A percentile compares a stretch with the other conserved stretches of the same genome.
These are phyloP conservation scores for Dreissena polymorpha DNA, from an alignment of 1,140 invertebrate genomes.

Conservation along the genomic window DNA sequence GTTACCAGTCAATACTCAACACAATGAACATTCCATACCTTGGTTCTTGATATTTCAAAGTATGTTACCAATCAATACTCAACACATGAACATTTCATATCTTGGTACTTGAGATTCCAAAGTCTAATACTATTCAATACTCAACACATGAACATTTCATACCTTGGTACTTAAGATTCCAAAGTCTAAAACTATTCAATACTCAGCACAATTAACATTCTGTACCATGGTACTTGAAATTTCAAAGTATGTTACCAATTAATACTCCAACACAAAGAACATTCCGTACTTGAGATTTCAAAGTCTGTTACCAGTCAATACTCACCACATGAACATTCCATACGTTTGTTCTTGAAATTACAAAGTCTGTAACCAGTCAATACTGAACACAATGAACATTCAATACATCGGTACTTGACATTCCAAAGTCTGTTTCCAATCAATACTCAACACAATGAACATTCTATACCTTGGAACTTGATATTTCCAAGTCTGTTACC, in stretches of 20 bases:
- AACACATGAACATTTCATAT: too few relatives aligned
- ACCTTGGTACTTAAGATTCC: slow-evolving; percentile 59
- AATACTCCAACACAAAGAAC: too few relatives aligned
- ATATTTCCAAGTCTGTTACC: slow-evolving; percentile 60
- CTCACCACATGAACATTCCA: not conserved
- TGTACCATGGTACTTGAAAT: slow-evolving; percentile 54
- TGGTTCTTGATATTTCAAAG: slow-evolving; percentile 60
- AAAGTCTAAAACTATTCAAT: slow-evolving; percentile 39
- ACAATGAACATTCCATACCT: slow-evolving; percentile 43
- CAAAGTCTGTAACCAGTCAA: slow-evolving; percentile 46
- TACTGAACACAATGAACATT: not conserved
- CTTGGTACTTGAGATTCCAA: too few relatives aligned
- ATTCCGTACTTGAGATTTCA: too few relatives aligned
- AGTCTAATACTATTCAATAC: too few relatives aligned
- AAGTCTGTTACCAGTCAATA: too few relatives aligned
- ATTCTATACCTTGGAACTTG: slow-evolving; percentile 54
- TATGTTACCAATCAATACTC: slow-evolving; percentile 18
- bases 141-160: not conserved
- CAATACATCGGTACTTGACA: slow-evolving; percentile 55
- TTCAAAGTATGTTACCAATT: slow-evolving; percentile 59
- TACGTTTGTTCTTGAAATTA: slow-evolving; percentile 58
- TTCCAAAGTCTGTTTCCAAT: slow-evolving; percentile 58
- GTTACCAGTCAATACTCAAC: too few relatives aligned
- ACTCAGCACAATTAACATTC: not conserved
- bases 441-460: not conserved